Evolutionary conservation across 2,888 invertebrate genomes (phyloP).

Genomic region (Aporophyla lueneburgensis): DNA sequence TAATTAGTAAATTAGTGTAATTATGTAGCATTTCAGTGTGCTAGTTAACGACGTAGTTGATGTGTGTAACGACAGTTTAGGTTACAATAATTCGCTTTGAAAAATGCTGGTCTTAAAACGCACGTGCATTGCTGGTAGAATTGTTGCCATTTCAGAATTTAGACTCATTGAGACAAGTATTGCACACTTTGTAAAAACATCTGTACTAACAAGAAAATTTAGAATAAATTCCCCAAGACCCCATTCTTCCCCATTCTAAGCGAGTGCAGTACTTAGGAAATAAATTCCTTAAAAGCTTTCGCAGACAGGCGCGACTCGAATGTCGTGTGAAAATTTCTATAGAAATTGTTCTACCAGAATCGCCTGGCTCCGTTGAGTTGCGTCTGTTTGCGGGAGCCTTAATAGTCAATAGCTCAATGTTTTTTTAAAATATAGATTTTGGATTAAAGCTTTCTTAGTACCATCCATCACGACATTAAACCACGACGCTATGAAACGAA

Average conservation of each 20-base stretch:
- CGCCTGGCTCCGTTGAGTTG: too few species aligned
- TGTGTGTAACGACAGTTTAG: conserved; percentile 37
- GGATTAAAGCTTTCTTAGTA: too few species aligned
- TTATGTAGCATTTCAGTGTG: conserved; percentile 23
- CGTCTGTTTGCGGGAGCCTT: too few species aligned
- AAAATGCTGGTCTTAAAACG: conserved; percentile 15
- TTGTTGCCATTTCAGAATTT: not conserved
- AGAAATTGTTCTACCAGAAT: too few species aligned
- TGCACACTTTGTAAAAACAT: not conserved
- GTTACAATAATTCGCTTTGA: conserved; percentile 28
- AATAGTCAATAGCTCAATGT: too few species aligned
- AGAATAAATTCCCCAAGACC: too few species aligned
- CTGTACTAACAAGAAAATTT: not conserved
- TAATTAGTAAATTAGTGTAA: conserved; percentile 32
- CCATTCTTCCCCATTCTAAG: too few species aligned
- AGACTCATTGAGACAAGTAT: not conserved
- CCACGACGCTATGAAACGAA: not conserved
- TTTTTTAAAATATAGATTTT: too few species aligned
- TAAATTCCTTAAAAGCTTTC: too few species aligned
- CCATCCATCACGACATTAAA: not conserved
- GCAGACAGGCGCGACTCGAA: too few species aligned
- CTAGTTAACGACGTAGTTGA: conserved; percentile 33
- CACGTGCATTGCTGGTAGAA: not conserved
- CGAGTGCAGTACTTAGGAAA: not conserved
- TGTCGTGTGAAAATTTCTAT: too few species aligned